Conservation (phyloP, 2,888 invertebrate genomes). For the Drosophila sordidapex region DNA sequence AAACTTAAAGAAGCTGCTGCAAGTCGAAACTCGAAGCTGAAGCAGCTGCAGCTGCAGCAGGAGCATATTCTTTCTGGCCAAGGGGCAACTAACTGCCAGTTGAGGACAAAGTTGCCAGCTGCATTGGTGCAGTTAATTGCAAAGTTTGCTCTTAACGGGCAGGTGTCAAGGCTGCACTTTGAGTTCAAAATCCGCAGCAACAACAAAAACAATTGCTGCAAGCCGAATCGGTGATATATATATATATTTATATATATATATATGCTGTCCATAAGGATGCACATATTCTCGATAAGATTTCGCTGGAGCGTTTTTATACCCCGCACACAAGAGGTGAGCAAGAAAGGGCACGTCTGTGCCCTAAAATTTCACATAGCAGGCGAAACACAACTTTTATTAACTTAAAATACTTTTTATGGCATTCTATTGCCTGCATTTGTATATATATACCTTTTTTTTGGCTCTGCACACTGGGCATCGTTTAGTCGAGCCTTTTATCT, state of each 20-base stretch:
- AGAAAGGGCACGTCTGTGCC: no score
- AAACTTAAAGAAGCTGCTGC: slow-evolving; percentile 67
- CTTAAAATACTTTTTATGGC: not conserved
- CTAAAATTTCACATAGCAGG: not conserved
- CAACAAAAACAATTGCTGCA: slow-evolving; percentile 29
- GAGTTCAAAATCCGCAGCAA: slow-evolving; percentile 32
- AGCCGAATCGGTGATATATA: slow-evolving; percentile 8
- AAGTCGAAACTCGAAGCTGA: slow-evolving; percentile 22
- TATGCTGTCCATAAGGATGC: slow-evolving; percentile 36
- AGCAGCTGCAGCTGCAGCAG: not conserved
- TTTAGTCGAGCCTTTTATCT: not conserved
- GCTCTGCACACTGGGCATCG: slow-evolving; percentile 3
- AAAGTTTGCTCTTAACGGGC: slow-evolving; percentile 55
- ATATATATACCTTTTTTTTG: not conserved
- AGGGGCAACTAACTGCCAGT: slow-evolving; percentile 34
- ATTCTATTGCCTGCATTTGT: no score
- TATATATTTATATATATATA: slow-evolving; percentile 1
- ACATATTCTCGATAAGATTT: slow-evolving; percentile 65
- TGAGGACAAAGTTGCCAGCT: slow-evolving; percentile 64
- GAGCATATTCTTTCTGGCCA: slow-evolving; percentile 4
- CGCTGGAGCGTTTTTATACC: slow-evolving; percentile 8
- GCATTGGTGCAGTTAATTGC: slow-evolving; percentile 76
- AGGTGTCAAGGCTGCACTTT: slow-evolving; percentile 68
- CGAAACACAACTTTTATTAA: not conserved
- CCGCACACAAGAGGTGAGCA: not conserved